Evolutionary conservation across 2,797 vertebrate species (phyloP), one percentile per base, ranked within the genome.

Genomic region (Aulostomus chinensis): DNA sequence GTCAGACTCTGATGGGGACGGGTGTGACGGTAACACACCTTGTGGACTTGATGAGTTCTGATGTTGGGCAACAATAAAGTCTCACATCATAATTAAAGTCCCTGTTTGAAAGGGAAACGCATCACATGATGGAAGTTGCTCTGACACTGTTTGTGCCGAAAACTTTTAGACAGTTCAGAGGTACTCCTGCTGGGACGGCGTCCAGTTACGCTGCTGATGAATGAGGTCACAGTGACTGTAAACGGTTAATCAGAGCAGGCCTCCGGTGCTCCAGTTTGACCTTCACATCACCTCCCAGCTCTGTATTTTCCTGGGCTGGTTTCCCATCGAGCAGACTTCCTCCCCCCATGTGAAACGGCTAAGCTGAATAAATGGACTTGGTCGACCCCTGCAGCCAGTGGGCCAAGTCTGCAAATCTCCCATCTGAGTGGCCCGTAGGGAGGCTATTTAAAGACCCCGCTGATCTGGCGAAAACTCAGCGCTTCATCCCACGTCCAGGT

Each of bases 291-390:
- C 68, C 65, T 62, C 56, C 4, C 37, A 31, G 34, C 43, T 51
- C 43, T 40, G 50, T 17, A 18, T 40, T 35, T 60, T 38, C 61
- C 48, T 10, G 31, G 35, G 49, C 54, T 41, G 58, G 15, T 68
- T 76, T 75, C 65, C 60, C 72, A 71, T 35, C 53, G n/a, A 9
- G 53, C 61, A 40, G 15, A 57, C 65, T 58, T 61, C 62, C 55
- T 63, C 58, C 66, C 59, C 59, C 12, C 78, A 60, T 83, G 84
- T 76, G 84, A 83, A 80, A 69, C 53, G 13, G 55, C 58, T 78
- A 76, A 85, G 83, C 77, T 78, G 74, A 71, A 67, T 62, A 75
- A 75, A 76, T 67, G 8, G 52, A 69, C 72, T 29, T 34, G 42
- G 33, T 50, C 30, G 63, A 69, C 74, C 65, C 62, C 58, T 20